phyloP scores from a whole-genome alignment of 2,113 vertebrate species.

The Halcyon senegalensis region DNA sequence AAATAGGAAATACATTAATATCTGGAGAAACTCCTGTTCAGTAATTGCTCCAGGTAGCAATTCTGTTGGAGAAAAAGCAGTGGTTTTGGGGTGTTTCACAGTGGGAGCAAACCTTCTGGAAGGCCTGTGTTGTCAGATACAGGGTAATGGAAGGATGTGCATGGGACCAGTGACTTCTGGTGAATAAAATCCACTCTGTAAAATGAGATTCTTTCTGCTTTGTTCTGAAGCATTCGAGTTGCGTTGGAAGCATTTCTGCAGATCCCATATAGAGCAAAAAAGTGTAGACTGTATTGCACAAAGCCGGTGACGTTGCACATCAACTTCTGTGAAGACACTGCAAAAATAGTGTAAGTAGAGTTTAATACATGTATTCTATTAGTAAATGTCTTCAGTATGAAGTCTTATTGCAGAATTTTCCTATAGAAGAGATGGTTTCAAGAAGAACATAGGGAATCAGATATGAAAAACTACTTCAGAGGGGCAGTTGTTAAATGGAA shows the following conservation, averaged over 20 bases:
- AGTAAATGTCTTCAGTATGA: not conserved
- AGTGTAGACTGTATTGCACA: conserved; percentile 82
- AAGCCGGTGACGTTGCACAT: conserved; percentile 83
- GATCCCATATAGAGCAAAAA: conserved; percentile 85
- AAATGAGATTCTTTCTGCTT: not conserved
- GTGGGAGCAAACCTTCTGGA: not conserved
- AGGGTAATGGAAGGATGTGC: not conserved
- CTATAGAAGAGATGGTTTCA: not conserved
- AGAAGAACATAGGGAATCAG: not conserved
- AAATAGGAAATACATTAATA: not conserved
- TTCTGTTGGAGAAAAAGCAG: not conserved
- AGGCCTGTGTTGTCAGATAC: not conserved
- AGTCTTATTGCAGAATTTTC: not conserved
- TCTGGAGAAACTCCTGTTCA: fast-evolving
- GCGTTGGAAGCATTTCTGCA: conserved; percentile 77
- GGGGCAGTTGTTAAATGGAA: not conserved
- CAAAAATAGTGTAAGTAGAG: conserved; percentile 82
- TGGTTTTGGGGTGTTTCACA: not conserved
- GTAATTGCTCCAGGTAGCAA: not conserved
- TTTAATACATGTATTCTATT: not conserved
- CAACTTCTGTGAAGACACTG: conserved; percentile 71
- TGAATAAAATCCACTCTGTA: not conserved
- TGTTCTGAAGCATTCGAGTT: conserved; percentile 78
- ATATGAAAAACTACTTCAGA: not conserved
- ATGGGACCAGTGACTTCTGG: not conserved